These are phyloP conservation scores for Nothoprocta perdicaria DNA, from an alignment of 2,113 vertebrate species.

Conservation along the genomic window DNA sequence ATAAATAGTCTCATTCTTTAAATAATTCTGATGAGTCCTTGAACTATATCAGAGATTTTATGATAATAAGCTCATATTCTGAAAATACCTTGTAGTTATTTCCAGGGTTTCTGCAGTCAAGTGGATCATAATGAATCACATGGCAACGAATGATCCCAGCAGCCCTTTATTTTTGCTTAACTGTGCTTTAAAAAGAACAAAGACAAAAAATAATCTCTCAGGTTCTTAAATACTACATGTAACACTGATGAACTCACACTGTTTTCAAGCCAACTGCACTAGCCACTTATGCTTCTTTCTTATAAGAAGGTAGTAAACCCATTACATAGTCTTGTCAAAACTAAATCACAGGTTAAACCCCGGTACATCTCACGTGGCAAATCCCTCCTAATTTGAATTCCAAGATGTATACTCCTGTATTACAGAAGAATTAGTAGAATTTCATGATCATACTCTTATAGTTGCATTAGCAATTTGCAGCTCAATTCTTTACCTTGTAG, in stretches of 20 bases:
- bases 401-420: no score
- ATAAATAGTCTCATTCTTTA: neutral
- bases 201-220: neutral
- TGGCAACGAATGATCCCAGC: neutral
- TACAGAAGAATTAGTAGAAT: no score
- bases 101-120: neutral
- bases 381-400: no score
- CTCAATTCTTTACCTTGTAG: no score
- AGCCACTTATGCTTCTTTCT: no score
- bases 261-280: no score
- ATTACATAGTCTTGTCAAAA: no score
- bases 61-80: neutral
- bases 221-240: neutral
- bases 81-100: neutral
- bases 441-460: no score
- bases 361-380: no score
- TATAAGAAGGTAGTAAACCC: no score
- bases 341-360: no score
- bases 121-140: neutral
- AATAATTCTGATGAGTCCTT: neutral
- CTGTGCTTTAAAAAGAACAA: neutral
- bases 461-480: no score
- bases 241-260: neutral
- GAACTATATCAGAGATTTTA: neutral
- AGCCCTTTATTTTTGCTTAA: neutral